A percentile compares a stretch with the other conserved stretches of the same genome.
These are phyloP conservation scores for Chascanopsetta lugubris DNA, from an alignment of 2,113 vertebrate genomes.

Conservation along the genomic window DNA sequence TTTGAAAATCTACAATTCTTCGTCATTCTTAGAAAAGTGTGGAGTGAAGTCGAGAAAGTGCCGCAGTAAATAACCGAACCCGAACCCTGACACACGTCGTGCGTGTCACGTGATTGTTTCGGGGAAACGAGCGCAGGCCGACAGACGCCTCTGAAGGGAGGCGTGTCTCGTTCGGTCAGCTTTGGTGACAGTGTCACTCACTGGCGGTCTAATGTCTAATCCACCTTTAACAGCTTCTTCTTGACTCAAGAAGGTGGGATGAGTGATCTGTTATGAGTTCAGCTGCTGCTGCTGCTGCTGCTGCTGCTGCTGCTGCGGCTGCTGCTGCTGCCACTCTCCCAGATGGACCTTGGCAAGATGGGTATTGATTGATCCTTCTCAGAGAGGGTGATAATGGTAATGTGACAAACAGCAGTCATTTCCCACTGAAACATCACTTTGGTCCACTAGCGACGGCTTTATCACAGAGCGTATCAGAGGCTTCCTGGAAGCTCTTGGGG, in stretches of 20 bases:
- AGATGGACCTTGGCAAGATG: conserved; percentile 63
- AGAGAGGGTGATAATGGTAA: conserved; percentile 69
- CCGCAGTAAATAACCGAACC: too few relatives aligned
- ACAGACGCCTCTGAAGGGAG: too few relatives aligned
- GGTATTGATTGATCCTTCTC: conserved; percentile 70
- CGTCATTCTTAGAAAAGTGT: too few relatives aligned
- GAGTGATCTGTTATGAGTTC: not conserved
- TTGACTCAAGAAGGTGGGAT: conserved; percentile 7
- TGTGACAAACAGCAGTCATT: conserved; percentile 78
- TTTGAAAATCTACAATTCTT: too few relatives aligned
- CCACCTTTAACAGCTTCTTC: not conserved
- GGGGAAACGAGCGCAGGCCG: too few relatives aligned
- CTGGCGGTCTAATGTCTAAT: not conserved
- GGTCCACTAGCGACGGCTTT: conserved; percentile 57
- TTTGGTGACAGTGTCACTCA: too few relatives aligned
- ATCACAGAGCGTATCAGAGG: conserved; percentile 64
- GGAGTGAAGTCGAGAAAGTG: too few relatives aligned
- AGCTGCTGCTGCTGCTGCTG: conserved; percentile 18
- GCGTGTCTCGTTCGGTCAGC: too few relatives aligned
- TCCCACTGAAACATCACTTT: conserved; percentile 71
- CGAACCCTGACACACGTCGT: too few relatives aligned
- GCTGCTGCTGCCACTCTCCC: conserved; percentile 28
- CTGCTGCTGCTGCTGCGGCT: too few relatives aligned
- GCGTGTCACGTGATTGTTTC: too few relatives aligned
- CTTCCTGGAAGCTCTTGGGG: conserved; percentile 66